phyloP scores from a whole-genome alignment of 2,888 invertebrate species.

The Argyresthia albistria region DNA sequence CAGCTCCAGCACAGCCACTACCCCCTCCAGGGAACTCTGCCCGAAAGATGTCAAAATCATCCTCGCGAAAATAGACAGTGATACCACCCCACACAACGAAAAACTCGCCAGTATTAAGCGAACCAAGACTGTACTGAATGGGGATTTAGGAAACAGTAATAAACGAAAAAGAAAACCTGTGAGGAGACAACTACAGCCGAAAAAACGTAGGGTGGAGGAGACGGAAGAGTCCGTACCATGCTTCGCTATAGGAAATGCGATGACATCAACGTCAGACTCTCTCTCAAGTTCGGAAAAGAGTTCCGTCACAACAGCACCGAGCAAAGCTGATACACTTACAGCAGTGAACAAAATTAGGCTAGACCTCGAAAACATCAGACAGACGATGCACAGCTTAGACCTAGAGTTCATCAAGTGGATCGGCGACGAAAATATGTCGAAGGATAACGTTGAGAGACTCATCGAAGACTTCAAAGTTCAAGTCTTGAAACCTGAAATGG shows the following conservation, averaged over 20 bases:
- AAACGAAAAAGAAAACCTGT: not conserved
- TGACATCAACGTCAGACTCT: slow-evolving; percentile 1
- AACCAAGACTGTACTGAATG: not conserved
- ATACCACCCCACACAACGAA: slow-evolving; percentile 28
- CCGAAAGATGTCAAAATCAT: not conserved
- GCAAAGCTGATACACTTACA: not conserved
- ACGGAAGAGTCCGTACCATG: not conserved
- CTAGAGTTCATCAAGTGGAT: slow-evolving; percentile 34
- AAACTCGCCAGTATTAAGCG: slow-evolving; percentile 26
- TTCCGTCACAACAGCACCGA: not conserved
- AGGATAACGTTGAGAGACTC: slow-evolving; percentile 3
- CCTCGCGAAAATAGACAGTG: no score
- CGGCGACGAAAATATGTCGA: slow-evolving; percentile 18
- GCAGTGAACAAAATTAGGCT: not conserved
- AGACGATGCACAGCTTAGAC: slow-evolving; percentile 24
- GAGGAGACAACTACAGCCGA: not conserved
- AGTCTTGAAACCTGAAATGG: slow-evolving; percentile 26
- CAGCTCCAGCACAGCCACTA: slow-evolving; percentile 30
- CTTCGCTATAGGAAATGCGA: slow-evolving; percentile 19
- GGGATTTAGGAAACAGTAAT: no score
- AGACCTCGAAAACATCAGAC: not conserved
- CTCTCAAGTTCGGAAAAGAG: not conserved
- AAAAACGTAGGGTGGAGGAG: not conserved
- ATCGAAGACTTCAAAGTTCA: slow-evolving; percentile 14
- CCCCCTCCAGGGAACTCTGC: not conserved